These are phyloP conservation scores for Chesias legatella DNA, from an alignment of 2,888 invertebrate species.

Conservation along the genomic window DNA sequence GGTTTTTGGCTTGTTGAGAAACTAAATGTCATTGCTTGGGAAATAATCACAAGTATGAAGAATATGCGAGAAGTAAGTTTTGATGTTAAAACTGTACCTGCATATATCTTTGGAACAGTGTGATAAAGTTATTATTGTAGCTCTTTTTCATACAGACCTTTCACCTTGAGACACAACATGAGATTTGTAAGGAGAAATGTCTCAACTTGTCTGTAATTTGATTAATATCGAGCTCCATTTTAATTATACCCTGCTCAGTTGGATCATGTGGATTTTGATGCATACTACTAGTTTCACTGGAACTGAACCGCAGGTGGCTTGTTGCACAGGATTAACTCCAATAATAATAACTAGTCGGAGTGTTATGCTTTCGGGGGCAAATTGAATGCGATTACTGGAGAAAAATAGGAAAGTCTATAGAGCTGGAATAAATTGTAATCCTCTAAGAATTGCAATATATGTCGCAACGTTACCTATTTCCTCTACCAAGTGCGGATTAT, in stretches of 20 bases:
- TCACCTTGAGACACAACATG: no score
- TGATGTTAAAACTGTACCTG: no score
- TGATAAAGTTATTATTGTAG: no score
- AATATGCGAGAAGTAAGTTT: no score
- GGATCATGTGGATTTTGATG: slow-evolving; percentile 3
- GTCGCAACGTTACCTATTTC: slow-evolving; percentile 8
- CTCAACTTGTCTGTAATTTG: no score
- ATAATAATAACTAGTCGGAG: slow-evolving; percentile 38
- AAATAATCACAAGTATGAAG: not conserved
- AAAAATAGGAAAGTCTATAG: slow-evolving; percentile 10
- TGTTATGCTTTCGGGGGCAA: slow-evolving; percentile 37
- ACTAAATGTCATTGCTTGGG: not conserved
- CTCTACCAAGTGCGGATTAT: slow-evolving; percentile 12
- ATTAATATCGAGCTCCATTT: not conserved
- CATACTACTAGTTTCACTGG: slow-evolving; percentile 25
- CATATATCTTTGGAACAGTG: no score
- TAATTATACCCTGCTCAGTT: not conserved
- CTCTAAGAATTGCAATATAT: not conserved
- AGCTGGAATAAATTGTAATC: no score
- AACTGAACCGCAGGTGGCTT: slow-evolving; percentile 37
- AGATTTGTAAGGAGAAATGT: no score
- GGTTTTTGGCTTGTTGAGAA: slow-evolving; percentile 3
- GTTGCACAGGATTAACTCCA: slow-evolving; percentile 33
- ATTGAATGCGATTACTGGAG: slow-evolving; percentile 33
- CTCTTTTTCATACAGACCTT: no score